Evolutionary conservation across 2,888 invertebrate genomes (phyloP).

Genomic region (Leptinotarsa peninsularis): DNA sequence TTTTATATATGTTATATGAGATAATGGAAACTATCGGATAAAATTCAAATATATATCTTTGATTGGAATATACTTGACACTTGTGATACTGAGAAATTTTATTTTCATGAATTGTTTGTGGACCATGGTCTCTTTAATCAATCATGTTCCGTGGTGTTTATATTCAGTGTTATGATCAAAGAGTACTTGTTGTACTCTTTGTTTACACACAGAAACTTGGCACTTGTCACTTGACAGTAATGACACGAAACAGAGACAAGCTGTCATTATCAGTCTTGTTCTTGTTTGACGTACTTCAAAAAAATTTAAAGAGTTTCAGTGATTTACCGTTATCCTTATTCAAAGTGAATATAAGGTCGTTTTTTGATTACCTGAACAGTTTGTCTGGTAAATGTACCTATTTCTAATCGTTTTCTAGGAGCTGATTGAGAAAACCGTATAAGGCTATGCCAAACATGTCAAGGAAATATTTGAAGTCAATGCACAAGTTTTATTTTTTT

Average conservation of each 20-base stretch:
- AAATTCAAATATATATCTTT: no score
- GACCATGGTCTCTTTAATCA: no score
- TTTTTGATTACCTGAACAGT: constrained; percentile 38
- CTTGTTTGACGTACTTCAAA: constrained; percentile 41
- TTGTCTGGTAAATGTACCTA: background rate
- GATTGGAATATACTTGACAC: no score
- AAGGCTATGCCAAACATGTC: constrained; percentile 58
- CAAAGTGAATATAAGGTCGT: constrained; percentile 42
- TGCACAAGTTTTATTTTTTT: constrained; percentile 43
- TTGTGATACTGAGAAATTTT: no score
- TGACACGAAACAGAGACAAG: background rate
- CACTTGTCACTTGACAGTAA: background rate
- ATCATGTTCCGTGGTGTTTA: no score
- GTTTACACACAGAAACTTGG: no score
- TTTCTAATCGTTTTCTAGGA: constrained; percentile 26
- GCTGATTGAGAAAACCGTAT: constrained; percentile 51
- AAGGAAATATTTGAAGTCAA: constrained; percentile 55
- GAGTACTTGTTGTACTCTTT: no score
- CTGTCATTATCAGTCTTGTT: no score
- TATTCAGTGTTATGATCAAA: no score
- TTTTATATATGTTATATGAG: no score
- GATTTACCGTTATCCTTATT: constrained; percentile 49
- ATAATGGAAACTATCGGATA: no score
- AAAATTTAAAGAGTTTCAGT: constrained; percentile 35
- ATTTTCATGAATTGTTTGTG: no score